Percentiles rank a stretch among this genome's conserved stretches.
Conservation (phyloP, 1,140 invertebrate genomes). For the Diorhabda sublineata region DNA sequence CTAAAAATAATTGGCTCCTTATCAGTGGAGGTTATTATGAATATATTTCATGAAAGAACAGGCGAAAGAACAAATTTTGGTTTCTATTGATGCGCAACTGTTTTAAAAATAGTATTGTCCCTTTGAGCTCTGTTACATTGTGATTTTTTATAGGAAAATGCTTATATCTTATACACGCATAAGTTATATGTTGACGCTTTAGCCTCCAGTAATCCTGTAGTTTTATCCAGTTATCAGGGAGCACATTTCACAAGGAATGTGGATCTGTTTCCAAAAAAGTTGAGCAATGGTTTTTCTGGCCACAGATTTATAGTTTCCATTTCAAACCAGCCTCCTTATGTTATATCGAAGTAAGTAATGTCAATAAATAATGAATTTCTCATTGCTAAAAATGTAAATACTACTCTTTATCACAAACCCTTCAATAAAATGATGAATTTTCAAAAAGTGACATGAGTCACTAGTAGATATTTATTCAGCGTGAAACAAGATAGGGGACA, state of each 20-base stretch:
- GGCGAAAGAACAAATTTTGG: too few species aligned
- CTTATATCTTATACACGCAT: conserved; percentile 68
- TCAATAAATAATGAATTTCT: not conserved
- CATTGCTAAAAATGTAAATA: not conserved
- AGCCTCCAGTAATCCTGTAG: conserved; percentile 57
- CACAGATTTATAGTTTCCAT: conserved; percentile 63
- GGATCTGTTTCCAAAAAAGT: conserved; percentile 64
- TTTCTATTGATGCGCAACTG: too few species aligned
- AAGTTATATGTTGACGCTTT: conserved; percentile 63
- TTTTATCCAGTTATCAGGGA: conserved; percentile 63
- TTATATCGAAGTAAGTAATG: conserved; percentile 55
- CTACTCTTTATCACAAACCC: not conserved
- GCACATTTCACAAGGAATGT: conserved; percentile 58
- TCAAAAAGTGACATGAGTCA: too few species aligned
- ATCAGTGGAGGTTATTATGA: too few species aligned
- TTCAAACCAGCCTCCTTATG: conserved; percentile 65
- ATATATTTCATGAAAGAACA: too few species aligned
- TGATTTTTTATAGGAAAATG: conserved; percentile 50
- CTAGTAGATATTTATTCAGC: too few species aligned
- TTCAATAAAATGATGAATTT: not conserved
- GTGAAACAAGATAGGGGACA: too few species aligned
- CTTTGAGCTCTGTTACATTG: too few species aligned
- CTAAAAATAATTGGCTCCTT: too few species aligned
- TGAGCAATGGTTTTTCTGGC: conserved; percentile 62
- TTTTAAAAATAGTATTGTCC: too few species aligned